Base-by-base conservation (phyloP, 2,113 vertebrate genomes). In the Tenrec ecaudatus region DNA sequence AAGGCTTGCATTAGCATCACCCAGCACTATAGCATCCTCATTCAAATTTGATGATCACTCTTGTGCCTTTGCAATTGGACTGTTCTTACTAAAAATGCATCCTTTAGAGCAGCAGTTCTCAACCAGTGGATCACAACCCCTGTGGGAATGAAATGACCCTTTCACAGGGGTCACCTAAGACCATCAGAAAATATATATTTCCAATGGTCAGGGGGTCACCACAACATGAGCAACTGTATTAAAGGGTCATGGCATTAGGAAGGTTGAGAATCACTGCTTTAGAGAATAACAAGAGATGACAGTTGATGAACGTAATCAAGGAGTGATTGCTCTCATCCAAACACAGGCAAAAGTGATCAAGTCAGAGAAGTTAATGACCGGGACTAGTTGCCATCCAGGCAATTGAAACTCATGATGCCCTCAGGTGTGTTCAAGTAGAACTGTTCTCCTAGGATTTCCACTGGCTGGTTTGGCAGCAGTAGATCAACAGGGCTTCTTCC, bases 241-340 rank as follows among this genome's bases (percentile, higher is more conserved):
- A 40, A 40, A 40, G 47, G 47, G 12, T 53, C 47, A 53, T 10
- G 47, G 47, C 47, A 53, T 53, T 53, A 53, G 4, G 47, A 53
- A 53, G 47, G 47, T 53, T 53, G 47, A 53, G 47, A 53, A 53
- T 10, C 47, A 53, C 12, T 12, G 47, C 47, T 53, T 53, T 53
- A 53, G 47, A 53, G 78, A 89, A 92, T 82, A 92, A 96, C 85
- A 31, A 89, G 68, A 94, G 33, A 88, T 93, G 14, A 17, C 82
- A 5, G 84, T 6, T 73, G 40, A 53, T 53, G 47, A 53, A 89
- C 92, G 8, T 66, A 88, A 79, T 2, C n/a, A 81, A 82, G 38
- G 76, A 58, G 23, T 23, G 33, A 78, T 62, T 94, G 86, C 86
- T 17, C 47, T 79, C 60, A 82, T 80, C 25, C 19, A 89, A 87